Percentiles rank a stretch among this genome's conserved stretches.
These are phyloP conservation scores for Spondyliosoma cantharus DNA, from an alignment of 2,797 vertebrate species.

Conservation along the genomic window DNA sequence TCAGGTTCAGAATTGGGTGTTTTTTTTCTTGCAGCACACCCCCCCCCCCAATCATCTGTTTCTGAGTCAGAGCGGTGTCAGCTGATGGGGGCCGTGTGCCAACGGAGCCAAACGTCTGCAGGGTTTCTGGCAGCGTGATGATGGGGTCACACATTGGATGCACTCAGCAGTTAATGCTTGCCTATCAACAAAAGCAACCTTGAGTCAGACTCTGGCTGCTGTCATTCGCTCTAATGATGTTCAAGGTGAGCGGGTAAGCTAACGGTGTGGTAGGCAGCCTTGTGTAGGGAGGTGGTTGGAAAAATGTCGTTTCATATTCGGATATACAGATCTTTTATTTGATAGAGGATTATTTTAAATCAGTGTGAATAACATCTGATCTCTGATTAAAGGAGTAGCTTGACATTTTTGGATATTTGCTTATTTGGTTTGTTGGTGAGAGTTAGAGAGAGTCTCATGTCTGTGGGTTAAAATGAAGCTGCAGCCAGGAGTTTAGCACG, in stretches of 20 bases:
- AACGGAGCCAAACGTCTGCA: slow-evolving; percentile 6
- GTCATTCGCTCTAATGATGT: not conserved
- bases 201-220: slow-evolving; percentile 4
- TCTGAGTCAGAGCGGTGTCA: slow-evolving; percentile 62
- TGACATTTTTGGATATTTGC: not conserved
- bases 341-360: not conserved
- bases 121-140: not conserved
- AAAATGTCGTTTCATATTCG: not conserved
- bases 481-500: not conserved
- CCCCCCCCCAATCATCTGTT: slow-evolving; percentile 19
- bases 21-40: slow-evolving; percentile 16
- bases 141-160: slow-evolving; percentile 12
- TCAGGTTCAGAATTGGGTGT: slow-evolving; percentile 15
- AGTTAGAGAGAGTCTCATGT: not conserved
- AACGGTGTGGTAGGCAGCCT: not conserved
- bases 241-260: not conserved
- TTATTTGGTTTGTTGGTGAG: not conserved
- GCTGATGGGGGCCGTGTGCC: slow-evolving; percentile 35
- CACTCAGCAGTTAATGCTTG: not conserved
- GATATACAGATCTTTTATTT: not conserved
- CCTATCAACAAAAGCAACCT: slow-evolving; percentile 3
- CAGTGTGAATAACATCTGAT: not conserved
- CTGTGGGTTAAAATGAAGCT: not conserved
- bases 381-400: not conserved
- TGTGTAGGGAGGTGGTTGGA: not conserved